Base-by-base conservation (phyloP, 2,113 vertebrate species). In the Monopterus albus region DNA sequence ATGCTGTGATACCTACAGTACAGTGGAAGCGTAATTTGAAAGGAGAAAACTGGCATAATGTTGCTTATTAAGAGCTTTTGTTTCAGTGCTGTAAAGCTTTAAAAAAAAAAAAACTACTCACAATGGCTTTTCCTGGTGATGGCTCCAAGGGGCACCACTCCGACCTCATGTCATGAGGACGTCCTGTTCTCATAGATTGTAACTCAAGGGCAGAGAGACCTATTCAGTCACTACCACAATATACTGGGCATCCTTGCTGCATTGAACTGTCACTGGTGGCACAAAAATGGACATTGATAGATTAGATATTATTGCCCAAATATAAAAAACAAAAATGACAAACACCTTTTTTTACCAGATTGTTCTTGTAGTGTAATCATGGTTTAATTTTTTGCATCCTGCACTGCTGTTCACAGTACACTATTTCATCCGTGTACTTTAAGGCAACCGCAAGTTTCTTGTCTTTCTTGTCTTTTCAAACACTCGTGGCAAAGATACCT, bases 101-200 rank as follows among this genome's bases (percentile, higher is more conserved):
- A n/a, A n/a, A n/a, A n/a, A n/a, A n/a, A n/a, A n/a, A n/a, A n/a
- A 6, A 6, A 60, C 17, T 81, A 94, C 93, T 86, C 36, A 79
- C 50, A 93, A 1, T 13, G 0, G 62, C 72, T 91, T 56, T 92
- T 91, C 55, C 93, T 91, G 39, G 91, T 92, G 51, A 93, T 90
- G 3, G 18, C 11, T 66, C 92, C 92, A 14, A 0, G 31, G n/a
- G 58, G 45, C 15, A 91, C 91, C 18, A 72, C 0, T 6, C 0
- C 51, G 13, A 91, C 70, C 39, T 91, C 89, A 75, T 52, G 89
- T 6, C 51, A 42, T 3, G 91, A 89, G 0, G 15, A 35, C 88
- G 94, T 88, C 28, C 58, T 78, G 81, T 93, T 93, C 72, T 91
- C 82, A 81, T 93, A 94, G 58, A 87, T 46, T 72, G 91, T 75